phyloP scores from a whole-genome alignment of 2,888 invertebrate species.

The Steinernema carpocapsae region DNA sequence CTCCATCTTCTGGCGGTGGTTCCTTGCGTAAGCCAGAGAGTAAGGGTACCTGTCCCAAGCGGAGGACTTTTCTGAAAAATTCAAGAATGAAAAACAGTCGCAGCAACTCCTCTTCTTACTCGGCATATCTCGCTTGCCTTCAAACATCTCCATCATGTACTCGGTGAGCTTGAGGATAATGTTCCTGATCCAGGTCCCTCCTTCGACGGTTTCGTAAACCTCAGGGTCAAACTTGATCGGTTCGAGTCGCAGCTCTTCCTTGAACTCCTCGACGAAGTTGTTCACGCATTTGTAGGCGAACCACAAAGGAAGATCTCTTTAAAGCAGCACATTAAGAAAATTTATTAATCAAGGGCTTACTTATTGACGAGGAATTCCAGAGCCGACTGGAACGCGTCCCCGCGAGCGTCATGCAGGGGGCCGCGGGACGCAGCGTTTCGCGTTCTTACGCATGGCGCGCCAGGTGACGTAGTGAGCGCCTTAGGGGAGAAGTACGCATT shows the following conservation, averaged over 20 bases:
- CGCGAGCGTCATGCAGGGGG: constrained; percentile 42
- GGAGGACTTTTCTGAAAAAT: constrained; percentile 45
- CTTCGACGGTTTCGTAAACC: constrained; percentile 12
- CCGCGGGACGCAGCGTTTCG: too few species aligned
- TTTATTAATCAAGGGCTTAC: constrained; percentile 35
- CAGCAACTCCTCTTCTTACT: constrained; percentile 35
- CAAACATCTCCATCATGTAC: constrained; percentile 37
- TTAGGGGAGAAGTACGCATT: too few species aligned
- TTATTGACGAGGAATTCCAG: constrained; percentile 37
- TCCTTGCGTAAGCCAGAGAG: constrained; percentile 39
- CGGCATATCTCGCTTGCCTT: constrained; percentile 39
- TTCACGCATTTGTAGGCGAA: constrained; percentile 41
- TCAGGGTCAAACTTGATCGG: not conserved
- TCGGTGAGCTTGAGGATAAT: constrained; percentile 37
- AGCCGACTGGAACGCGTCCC: constrained; percentile 42
- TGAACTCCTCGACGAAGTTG: constrained; percentile 41
- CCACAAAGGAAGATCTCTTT: constrained; percentile 47
- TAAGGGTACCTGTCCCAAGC: constrained; percentile 37
- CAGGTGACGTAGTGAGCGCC: too few species aligned
- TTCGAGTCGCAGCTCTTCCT: constrained; percentile 39
- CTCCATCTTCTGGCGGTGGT: constrained; percentile 53
- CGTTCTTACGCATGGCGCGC: too few species aligned
- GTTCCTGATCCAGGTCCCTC: constrained; percentile 39
- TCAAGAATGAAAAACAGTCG: not conserved
- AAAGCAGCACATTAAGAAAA: not conserved